Conservation (phyloP, 53 echinoderm and acorn worm species). For the Crossaster papposus region DNA sequence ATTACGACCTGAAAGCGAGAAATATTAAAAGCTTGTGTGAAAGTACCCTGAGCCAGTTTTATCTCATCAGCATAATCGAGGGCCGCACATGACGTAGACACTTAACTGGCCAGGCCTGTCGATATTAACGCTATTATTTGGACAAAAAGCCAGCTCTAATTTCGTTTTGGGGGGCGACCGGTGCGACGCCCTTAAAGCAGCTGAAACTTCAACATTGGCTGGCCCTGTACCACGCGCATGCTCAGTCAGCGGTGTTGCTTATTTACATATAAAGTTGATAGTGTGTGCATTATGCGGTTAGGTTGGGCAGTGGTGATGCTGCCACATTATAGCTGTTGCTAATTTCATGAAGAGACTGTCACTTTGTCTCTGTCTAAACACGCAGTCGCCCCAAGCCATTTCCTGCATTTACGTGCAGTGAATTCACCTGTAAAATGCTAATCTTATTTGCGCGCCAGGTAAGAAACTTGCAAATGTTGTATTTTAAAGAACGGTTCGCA, state of each 20-base stretch:
- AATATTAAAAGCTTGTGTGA: slow-evolving; percentile 24
- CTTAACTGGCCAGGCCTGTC: slow-evolving; percentile 17
- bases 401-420: neutral
- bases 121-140: slow-evolving; percentile 39
- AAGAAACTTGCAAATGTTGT: neutral
- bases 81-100: neutral
- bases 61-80: slow-evolving; percentile 50
- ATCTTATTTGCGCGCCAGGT: neutral
- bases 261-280: neutral
- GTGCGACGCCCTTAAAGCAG: neutral
- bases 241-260: neutral
- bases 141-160: slow-evolving; percentile 29
- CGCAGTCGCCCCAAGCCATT: neutral
- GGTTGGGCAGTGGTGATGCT: neutral
- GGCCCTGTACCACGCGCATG: slow-evolving; percentile 21
- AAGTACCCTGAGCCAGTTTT: slow-evolving; percentile 33
- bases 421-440: neutral
- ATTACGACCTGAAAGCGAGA: slow-evolving; percentile 44
- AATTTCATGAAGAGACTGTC: slow-evolving; percentile 33
- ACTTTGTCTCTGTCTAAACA: slow-evolving; percentile 2
- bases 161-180: slow-evolving; percentile 4
- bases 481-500: neutral
- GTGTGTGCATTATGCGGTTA: too few relatives aligned
- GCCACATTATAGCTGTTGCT: neutral
- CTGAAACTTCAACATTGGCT: slow-evolving; percentile 28